Evolutionary conservation across 2,888 invertebrate genomes (phyloP), one percentile per base, ranked within the genome.

Genomic region (Apoda limacodes): DNA sequence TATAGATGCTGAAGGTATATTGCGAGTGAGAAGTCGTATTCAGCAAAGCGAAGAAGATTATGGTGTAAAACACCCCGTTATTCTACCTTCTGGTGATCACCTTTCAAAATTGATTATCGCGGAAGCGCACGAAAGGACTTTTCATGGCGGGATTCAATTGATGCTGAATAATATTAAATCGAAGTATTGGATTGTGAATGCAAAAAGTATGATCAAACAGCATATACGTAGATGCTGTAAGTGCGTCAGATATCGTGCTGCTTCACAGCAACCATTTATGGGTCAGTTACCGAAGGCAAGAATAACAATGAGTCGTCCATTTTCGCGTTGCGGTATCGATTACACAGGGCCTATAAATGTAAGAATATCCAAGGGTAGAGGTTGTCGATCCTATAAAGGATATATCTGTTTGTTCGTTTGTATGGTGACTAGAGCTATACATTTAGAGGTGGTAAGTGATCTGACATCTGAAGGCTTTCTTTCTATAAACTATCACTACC

Each of bases 121-220:
- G 47, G 45, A 10, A 28, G 39, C 7, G 43, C 46, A 10, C 13
- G 46, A 3, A 48, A 42, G 42, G 19, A 50, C n/a, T n/a, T n/a
- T n/a, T n/a, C n/a, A n/a, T n/a, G n/a, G n/a, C n/a, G n/a, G n/a
- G n/a, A n/a, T n/a, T 1, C 13, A 25, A 15, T 42, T 45, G 28
- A 25, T 53, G 12, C 28, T 41, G 9, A 31, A 35, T 2, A 46
- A 39, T 52, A 42, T 25, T 51, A 48, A 46, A 46, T 52, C 4
- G 5, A 35, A 40, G 32, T 49, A n/a, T n/a, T n/a, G n/a, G n/a
- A n/a, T n/a, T n/a, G n/a, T n/a, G n/a, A n/a, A n/a, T n/a, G n/a
- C n/a, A n/a, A n/a, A n/a, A n/a, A n/a, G n/a, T n/a, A n/a, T n/a
- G n/a, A n/a, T n/a, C n/a, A n/a, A n/a, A n/a, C n/a, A n/a, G n/a